Evolutionary conservation across 2,113 vertebrate species (phyloP).

Genomic region (Paraplagusia blochii): DNA sequence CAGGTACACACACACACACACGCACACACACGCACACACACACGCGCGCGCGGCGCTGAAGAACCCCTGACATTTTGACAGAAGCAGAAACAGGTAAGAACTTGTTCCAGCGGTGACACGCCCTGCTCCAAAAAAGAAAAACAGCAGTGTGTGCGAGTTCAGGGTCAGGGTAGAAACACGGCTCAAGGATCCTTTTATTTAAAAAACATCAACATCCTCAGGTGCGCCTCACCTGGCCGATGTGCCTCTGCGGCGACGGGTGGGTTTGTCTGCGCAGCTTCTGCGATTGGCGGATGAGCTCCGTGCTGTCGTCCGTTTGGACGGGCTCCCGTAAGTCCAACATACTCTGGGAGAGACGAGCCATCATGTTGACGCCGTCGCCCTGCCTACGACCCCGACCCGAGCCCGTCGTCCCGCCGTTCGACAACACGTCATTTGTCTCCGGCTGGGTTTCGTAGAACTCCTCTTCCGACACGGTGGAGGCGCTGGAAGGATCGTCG

Average conservation of each 20-base stretch:
- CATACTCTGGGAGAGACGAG: conserved; percentile 79
- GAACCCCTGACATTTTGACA: background rate
- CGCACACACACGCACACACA: background rate
- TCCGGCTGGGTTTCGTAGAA: conserved; percentile 74
- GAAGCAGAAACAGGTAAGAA: conserved; percentile 16
- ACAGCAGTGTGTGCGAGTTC: too few relatives aligned
- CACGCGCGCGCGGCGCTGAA: background rate
- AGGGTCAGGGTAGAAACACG: too few relatives aligned
- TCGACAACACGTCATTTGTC: conserved; percentile 27
- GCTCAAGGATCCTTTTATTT: too few relatives aligned
- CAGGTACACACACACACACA: conserved; percentile 74
- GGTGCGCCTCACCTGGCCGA: conserved; percentile 61
- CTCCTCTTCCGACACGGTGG: conserved; percentile 86
- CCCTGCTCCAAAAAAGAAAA: conserved; percentile 20
- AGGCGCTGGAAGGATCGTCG: conserved; percentile 74
- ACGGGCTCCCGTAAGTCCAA: conserved; percentile 67
- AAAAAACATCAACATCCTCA: too few relatives aligned
- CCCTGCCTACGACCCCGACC: conserved; percentile 43
- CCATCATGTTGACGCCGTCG: conserved; percentile 75
- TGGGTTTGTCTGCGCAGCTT: conserved; percentile 41
- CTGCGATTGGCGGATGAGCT: conserved; percentile 58
- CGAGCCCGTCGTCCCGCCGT: conserved; percentile 53
- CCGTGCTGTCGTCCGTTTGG: conserved; percentile 38
- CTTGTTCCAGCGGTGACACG: conserved; percentile 50
- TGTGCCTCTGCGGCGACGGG: conserved; percentile 50